Conservation (phyloP, 2,888 invertebrate species). For the Ennomos quercinarius region DNA sequence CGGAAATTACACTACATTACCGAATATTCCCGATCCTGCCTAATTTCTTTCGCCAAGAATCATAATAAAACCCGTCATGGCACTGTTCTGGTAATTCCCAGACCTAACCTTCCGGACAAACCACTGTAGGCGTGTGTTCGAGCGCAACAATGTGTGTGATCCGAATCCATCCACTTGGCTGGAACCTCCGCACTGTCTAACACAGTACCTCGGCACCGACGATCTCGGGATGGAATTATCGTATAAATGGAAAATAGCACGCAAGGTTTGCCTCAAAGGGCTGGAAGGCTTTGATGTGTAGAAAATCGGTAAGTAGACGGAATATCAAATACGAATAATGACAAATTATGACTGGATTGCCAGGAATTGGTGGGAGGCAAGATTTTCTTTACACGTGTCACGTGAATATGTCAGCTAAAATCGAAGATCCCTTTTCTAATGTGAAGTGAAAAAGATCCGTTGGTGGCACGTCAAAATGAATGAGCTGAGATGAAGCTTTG, state of each 20-base stretch:
- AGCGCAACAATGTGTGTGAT: slow-evolving; percentile 15
- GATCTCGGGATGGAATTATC: slow-evolving; percentile 52
- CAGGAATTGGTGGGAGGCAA: slow-evolving; percentile 3
- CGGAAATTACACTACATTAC: too few species aligned
- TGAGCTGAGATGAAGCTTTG: too few species aligned
- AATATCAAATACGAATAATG: slow-evolving; percentile 48
- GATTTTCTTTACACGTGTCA: not conserved
- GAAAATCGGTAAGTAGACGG: slow-evolving; percentile 28
- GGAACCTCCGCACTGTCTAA: slow-evolving; percentile 16
- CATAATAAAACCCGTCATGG: too few species aligned
- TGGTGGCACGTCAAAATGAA: too few species aligned
- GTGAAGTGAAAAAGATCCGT: too few species aligned
- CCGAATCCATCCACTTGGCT: slow-evolving; percentile 23
- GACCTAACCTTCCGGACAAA: too few species aligned
- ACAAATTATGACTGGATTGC: slow-evolving; percentile 30
- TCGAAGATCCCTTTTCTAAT: too few species aligned
- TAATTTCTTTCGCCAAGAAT: too few species aligned
- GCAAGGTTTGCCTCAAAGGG: slow-evolving; percentile 56
- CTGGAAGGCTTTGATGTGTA: slow-evolving; percentile 53
- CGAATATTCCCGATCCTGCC: too few species aligned
- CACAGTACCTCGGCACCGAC: slow-evolving; percentile 31
- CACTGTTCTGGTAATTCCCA: too few species aligned
- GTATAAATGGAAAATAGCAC: slow-evolving; percentile 61
- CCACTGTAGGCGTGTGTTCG: not conserved
- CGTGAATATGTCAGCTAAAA: too few species aligned